These are phyloP conservation scores for Rhagologus leucostigma DNA, from an alignment of 2,113 vertebrate species.

Conservation along the genomic window DNA sequence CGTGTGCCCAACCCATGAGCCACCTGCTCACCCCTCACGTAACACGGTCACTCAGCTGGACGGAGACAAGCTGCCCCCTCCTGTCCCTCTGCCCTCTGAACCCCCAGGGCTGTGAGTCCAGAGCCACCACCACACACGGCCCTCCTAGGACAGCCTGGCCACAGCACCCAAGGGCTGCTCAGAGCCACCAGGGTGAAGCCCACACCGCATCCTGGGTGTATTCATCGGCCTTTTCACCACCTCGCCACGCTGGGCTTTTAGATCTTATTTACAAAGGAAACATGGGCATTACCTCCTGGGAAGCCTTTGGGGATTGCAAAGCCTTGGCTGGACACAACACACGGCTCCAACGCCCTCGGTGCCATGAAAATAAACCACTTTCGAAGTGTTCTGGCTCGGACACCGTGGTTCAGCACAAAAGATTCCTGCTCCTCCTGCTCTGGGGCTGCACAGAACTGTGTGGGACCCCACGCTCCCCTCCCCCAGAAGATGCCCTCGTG, in stretches of 20 bases:
- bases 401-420: fast-evolving
- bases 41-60: neutral
- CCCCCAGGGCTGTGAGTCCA: neutral
- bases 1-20: neutral
- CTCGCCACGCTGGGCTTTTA: fast-evolving
- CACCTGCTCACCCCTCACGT: neutral
- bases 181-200: neutral
- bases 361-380: neutral
- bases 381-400: fast-evolving
- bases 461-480: fast-evolving
- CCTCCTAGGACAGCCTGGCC: neutral
- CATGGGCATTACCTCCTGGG: neutral
- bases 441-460: neutral
- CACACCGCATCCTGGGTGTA: neutral
- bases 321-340: neutral
- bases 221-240: neutral
- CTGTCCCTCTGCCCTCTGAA: neutral
- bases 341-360: neutral
- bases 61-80: neutral
- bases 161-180: neutral
- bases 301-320: neutral
- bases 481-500: fast-evolving
- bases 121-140: neutral
- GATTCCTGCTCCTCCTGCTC: neutral
- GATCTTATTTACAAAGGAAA: neutral